phyloP scores from a whole-genome alignment of 2,888 invertebrate genomes.

The Pollenia labialis region DNA sequence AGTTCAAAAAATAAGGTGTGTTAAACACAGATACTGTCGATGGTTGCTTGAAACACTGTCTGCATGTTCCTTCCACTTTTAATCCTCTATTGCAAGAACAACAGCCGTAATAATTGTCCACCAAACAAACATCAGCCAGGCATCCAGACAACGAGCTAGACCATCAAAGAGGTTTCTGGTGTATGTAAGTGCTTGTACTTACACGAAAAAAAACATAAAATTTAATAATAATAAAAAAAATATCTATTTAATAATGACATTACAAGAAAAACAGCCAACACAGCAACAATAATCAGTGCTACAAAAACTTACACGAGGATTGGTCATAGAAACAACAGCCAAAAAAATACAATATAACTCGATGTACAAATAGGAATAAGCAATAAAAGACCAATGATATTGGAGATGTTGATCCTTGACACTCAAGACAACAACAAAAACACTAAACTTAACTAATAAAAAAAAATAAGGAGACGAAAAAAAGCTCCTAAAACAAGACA shows the following conservation, averaged over 20 bases:
- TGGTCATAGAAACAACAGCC: constrained; percentile 37
- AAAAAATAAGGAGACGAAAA: neutral
- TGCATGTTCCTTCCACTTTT: neutral
- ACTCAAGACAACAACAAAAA: constrained; percentile 24
- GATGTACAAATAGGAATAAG: constrained; percentile 43
- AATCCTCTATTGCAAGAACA: neutral
- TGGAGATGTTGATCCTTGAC: constrained; percentile 63
- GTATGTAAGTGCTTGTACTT: constrained; percentile 51
- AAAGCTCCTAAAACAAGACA: neutral
- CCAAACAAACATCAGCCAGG: neutral
- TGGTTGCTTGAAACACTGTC: constrained; percentile 6
- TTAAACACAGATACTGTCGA: constrained; percentile 26
- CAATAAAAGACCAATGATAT: constrained; percentile 60
- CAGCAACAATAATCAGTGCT: neutral
- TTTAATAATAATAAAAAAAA: constrained; percentile 36
- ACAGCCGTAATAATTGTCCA: constrained; percentile 36
- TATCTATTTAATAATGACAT: constrained; percentile 55
- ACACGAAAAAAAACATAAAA: constrained; percentile 51
- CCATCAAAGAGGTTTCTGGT: neutral
- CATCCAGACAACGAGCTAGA: neutral
- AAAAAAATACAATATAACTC: constrained; percentile 1
- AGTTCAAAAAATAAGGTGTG: constrained; percentile 54
- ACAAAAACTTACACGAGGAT: constrained; percentile 10
- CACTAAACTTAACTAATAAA: neutral
- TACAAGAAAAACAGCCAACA: constrained; percentile 25